A percentile compares a stretch with the other conserved stretches of the same genome.
Conservation (phyloP, 2,113 vertebrate species). For the Archilochus colubris region DNA sequence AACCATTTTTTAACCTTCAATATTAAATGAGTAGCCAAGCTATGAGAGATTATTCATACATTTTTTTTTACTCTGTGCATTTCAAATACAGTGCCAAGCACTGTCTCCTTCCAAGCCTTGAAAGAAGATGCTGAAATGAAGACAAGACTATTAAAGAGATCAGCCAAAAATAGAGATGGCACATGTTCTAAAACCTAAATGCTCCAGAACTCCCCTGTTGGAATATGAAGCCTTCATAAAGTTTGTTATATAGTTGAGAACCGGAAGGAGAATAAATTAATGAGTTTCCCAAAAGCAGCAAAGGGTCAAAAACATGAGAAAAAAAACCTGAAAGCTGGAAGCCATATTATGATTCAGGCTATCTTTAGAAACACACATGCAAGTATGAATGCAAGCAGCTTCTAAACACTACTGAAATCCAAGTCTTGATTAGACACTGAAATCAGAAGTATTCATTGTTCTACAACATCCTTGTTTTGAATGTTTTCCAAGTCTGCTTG, state of each 20-base stretch:
- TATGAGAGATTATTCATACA: background rate
- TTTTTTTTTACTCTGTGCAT: background rate
- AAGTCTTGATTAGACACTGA: background rate
- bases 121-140: conserved; percentile 9
- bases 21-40: background rate
- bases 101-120: background rate
- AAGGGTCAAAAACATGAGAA: background rate
- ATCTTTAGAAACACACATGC: background rate
- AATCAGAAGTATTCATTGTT: background rate
- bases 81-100: background rate
- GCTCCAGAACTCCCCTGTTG: background rate
- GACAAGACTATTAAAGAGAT: conserved; percentile 1
- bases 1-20: background rate
- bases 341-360: background rate
- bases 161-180: background rate
- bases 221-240: background rate
- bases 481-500: background rate
- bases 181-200: background rate
- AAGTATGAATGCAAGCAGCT: background rate
- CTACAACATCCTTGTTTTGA: background rate
- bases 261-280: background rate
- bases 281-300: background rate
- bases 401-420: background rate
- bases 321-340: background rate
- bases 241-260: background rate